Percentiles rank a stretch among this genome's conserved stretches.
Evolutionary conservation across 2,888 invertebrate genomes (phyloP).

Genomic region (Chelonus formosanus): DNA sequence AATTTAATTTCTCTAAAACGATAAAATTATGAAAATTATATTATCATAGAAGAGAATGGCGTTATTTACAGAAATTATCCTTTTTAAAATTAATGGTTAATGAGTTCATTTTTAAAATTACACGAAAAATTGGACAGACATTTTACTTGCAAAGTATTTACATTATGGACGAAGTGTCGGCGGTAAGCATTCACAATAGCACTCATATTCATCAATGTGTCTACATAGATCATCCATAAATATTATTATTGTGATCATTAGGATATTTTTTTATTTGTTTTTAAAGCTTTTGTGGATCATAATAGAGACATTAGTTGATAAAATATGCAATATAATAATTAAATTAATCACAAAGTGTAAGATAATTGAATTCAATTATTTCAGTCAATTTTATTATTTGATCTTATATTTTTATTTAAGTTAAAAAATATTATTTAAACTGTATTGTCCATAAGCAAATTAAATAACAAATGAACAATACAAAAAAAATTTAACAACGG

Average conservation of each 20-base stretch:
- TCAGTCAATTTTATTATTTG: conserved; percentile 1
- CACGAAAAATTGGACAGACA: not conserved
- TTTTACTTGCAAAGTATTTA: conserved; percentile 1
- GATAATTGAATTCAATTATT: too few species aligned
- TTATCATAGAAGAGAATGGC: not conserved
- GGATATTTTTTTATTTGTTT: too few species aligned
- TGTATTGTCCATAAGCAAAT: too few species aligned
- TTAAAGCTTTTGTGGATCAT: too few species aligned
- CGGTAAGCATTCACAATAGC: not conserved
- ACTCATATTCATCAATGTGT: not conserved
- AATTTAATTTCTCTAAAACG: not conserved
- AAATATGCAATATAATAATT: too few species aligned
- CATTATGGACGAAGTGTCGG: conserved; percentile 1
- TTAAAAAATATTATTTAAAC: not conserved
- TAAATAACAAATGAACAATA: conserved; percentile 8
- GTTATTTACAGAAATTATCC: conserved; percentile 3
- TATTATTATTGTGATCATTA: too few species aligned
- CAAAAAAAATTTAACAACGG: conserved; percentile 19
- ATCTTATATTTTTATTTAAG: conserved; percentile 7
- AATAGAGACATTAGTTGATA: too few species aligned
- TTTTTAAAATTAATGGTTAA: not conserved
- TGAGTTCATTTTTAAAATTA: not conserved
- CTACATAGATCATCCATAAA: not conserved
- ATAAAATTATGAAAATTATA: not conserved
- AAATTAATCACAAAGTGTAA: too few species aligned